These are phyloP conservation scores for Presbytis comata DNA, from an alignment of 2,797 vertebrate genomes.

Conservation along the genomic window DNA sequence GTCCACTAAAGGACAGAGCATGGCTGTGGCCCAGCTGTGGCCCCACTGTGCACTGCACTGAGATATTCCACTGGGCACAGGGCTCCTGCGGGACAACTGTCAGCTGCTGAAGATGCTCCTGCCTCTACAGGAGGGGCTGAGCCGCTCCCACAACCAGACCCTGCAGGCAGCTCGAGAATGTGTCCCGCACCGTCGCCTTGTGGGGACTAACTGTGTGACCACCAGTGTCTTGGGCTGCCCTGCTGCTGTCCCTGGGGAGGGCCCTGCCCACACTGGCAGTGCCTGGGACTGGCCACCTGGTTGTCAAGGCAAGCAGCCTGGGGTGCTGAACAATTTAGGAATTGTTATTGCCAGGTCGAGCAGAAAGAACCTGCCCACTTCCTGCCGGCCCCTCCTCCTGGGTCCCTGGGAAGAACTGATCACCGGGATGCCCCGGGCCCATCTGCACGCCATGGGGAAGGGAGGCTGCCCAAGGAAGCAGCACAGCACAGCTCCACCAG, in stretches of 20 bases:
- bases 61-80: not conserved
- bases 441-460: not conserved
- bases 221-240: not conserved
- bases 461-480: not conserved
- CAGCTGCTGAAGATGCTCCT: not conserved
- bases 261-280: fast-evolving
- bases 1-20: not conserved
- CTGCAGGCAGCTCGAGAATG: not conserved
- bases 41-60: not conserved
- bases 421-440: not conserved
- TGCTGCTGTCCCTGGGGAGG: no score
- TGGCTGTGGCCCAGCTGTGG: not conserved
- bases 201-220: not conserved
- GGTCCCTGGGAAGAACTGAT: not conserved
- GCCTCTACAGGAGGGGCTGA: no score
- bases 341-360: not conserved
- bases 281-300: not conserved
- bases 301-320: not conserved
- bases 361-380: not conserved
- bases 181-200: no score
- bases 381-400: not conserved
- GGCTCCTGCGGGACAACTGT: not conserved
- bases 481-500: not conserved
- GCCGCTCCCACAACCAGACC: not conserved
- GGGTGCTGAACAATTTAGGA: not conserved